Evolutionary conservation across 2,113 vertebrate species (phyloP).

Genomic region (Bubo scandiacus): DNA sequence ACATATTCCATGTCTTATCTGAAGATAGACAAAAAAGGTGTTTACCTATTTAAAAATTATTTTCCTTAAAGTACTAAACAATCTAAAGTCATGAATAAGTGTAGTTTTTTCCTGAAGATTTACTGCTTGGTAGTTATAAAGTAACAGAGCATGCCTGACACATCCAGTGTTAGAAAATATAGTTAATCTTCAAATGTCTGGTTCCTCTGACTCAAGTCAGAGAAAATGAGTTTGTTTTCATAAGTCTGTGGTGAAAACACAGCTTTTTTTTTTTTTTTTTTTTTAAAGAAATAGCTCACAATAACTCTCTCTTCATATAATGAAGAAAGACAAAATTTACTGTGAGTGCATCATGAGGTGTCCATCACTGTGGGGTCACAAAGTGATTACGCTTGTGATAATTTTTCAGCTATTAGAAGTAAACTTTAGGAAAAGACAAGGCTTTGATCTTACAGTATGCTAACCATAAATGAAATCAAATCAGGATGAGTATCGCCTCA

Average conservation of each 20-base stretch:
- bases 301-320: neutral
- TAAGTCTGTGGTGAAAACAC: neutral
- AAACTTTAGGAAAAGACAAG: neutral
- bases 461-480: neutral
- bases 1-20: neutral
- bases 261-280: neutral
- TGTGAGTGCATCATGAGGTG: neutral
- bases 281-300: neutral
- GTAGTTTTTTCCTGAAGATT: neutral
- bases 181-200: neutral
- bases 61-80: neutral
- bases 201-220: neutral
- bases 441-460: neutral
- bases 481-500: neutral
- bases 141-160: neutral
- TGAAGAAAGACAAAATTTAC: neutral
- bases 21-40: neutral
- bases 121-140: neutral
- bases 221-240: neutral
- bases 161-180: neutral
- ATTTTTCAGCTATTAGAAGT: neutral
- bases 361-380: neutral
- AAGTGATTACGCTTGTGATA: neutral
- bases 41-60: neutral
- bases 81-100: neutral